Conservation (phyloP, 2,888 invertebrate genomes). For the Caenorhabditis macrosperma region DNA sequence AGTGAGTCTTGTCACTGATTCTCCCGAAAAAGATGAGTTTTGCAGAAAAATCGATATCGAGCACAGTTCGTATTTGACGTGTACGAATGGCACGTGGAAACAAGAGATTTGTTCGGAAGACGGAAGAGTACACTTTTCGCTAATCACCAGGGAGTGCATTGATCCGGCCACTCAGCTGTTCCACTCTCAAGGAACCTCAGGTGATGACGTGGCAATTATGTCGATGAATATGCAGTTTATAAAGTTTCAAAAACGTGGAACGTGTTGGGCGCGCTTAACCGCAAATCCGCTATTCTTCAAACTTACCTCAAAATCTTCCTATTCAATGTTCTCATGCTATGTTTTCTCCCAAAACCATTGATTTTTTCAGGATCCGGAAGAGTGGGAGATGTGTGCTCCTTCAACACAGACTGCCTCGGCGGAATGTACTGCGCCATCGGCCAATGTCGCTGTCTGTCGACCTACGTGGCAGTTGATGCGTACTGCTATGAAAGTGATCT, state of each 20-base stretch:
- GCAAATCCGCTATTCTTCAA: no score
- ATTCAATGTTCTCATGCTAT: no score
- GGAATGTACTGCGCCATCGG: constrained; percentile 74
- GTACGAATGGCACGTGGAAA: constrained; percentile 60
- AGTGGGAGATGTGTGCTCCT: constrained; percentile 71
- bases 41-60: constrained; percentile 67
- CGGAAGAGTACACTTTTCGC: constrained; percentile 58
- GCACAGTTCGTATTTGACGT: constrained; percentile 58
- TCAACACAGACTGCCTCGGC: constrained; percentile 74
- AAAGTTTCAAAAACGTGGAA: neutral
- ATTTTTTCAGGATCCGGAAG: constrained; percentile 66
- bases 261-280: no score
- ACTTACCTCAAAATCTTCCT: constrained; percentile 2
- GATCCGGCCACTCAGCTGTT: constrained; percentile 61
- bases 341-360: neutral
- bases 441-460: constrained; percentile 68
- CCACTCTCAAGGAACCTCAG: constrained; percentile 68
- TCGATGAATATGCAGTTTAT: neutral
- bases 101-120: constrained; percentile 63
- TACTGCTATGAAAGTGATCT: constrained; percentile 70
- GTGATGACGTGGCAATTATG: no score
- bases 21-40: neutral
- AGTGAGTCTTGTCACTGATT: constrained; percentile 32
- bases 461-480: constrained; percentile 69
- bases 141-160: constrained; percentile 54